Base-by-base conservation (phyloP, 2,797 vertebrate species). In the Zenarchopterus dispar region DNA sequence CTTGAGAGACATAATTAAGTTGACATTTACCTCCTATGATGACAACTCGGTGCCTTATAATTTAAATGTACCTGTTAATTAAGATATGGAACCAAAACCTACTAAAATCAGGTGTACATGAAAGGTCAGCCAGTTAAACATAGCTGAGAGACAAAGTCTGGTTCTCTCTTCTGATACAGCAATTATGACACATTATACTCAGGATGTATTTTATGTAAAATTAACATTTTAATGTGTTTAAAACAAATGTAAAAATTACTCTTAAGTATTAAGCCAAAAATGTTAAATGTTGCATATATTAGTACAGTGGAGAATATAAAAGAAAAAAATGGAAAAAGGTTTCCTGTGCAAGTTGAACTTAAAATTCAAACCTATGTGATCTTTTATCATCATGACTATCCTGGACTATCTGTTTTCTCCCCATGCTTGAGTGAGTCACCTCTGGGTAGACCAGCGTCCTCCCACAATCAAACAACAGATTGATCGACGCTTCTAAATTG, bases 41-140 rank as follows among this genome's bases (percentile, higher is more conserved):
- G 21, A 52, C 22, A 26, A 17, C 47, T 59, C n/a, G 39, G 24
- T 55, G 53, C 39, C 54, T 62, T 67, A 57, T 64, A 56, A 64
- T 67, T 66, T 56, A 46, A 70, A 73, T 28, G 1, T 24, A 8
- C 17, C 45, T 18, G 5, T 39, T 76, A 56, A 57, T 67, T 53
- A 56, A 56, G 46, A n/a, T 68, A 46, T 68, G 17, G 62, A 56
- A 49, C 66, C 4, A 39, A 59, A 58, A 43, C 44, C 51, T 22
- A 21, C 17, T 54, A 43, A 50, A 56, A 52, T 56, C 33, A 62
- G 41, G 55, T 50, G 17, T 15, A 33, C 17, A 3, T 31, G 22
- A 73, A 65, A 69, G 54, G 50, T 72, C 36, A 48, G 19, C 0
- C 33, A 41, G 41, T 41, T 54, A 26, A 67, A n/a, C 13, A 46